Evolutionary conservation across 2,113 vertebrate genomes (phyloP).

Genomic region (Callipepla californica): DNA sequence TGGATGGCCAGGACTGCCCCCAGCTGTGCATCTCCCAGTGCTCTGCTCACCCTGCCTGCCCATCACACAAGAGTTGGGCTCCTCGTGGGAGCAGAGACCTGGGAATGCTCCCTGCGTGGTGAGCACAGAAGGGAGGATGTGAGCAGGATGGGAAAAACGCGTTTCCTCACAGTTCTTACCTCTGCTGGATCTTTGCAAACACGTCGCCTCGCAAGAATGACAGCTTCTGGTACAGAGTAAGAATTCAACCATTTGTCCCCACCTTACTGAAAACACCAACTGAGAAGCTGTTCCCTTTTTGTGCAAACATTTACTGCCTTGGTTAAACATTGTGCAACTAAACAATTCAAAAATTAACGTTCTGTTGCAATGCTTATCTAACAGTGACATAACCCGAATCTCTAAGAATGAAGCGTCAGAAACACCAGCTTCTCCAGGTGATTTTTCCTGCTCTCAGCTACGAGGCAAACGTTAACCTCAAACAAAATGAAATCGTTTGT

Average conservation of each 20-base stretch:
- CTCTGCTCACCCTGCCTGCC: not conserved
- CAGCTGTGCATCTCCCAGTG: not conserved
- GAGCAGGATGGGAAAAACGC: not conserved
- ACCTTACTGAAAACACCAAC: not conserved
- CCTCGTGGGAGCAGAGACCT: not conserved
- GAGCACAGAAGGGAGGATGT: not conserved
- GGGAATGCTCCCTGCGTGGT: accelerated
- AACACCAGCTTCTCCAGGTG: not conserved
- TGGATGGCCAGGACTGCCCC: not conserved
- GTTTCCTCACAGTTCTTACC: not conserved
- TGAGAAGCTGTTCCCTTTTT: not conserved
- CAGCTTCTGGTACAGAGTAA: accelerated
- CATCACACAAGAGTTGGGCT: accelerated
- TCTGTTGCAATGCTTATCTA: not conserved
- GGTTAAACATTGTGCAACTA: constrained; percentile 56
- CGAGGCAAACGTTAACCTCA: not conserved
- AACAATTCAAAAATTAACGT: not conserved
- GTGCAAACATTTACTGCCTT: constrained; percentile 37
- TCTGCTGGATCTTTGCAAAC: not conserved
- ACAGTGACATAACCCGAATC: not conserved
- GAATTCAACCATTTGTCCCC: not conserved
- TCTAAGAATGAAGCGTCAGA: not conserved
- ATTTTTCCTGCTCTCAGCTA: not conserved
- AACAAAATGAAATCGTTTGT: not conserved
- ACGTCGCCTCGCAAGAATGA: not conserved